Conservation (phyloP, 2,888 invertebrate species). For the Drosophila ustulata region DNA sequence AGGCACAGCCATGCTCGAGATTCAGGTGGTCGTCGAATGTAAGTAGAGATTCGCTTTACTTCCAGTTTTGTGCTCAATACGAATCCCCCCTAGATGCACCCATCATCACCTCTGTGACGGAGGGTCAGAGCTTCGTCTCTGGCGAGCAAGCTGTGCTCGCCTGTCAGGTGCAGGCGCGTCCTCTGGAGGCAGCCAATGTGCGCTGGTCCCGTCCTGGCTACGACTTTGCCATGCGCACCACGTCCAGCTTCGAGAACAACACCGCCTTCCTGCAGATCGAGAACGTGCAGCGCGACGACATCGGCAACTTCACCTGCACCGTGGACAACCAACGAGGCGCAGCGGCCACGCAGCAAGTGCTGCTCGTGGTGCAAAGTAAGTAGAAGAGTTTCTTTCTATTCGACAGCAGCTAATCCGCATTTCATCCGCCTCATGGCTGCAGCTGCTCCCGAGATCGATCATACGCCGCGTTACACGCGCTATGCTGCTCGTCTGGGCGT, state of each 20-base stretch:
- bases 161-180: constrained; percentile 81
- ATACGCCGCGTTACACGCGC: constrained; percentile 75
- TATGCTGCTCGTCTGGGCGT: constrained; percentile 81
- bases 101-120: constrained; percentile 77
- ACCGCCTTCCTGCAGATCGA: constrained; percentile 81
- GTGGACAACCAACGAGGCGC: constrained; percentile 82
- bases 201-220: constrained; percentile 82
- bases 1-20: constrained; percentile 81
- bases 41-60: constrained; percentile 52
- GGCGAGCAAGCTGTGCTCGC: constrained; percentile 82
- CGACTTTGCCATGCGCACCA: constrained; percentile 79
- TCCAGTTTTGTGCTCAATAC: not conserved
- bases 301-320: constrained; percentile 82
- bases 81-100: constrained; percentile 73
- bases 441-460: constrained; percentile 83
- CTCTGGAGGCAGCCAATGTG: constrained; percentile 79
- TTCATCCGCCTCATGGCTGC: not conserved
- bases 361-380: constrained; percentile 83
- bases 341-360: constrained; percentile 72
- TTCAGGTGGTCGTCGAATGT: constrained; percentile 82
- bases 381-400: constrained; percentile 8
- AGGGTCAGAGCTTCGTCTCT: constrained; percentile 78
- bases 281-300: constrained; percentile 81
- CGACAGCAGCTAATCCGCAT: not conserved
- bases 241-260: constrained; percentile 76